These are phyloP conservation scores for Timema cristinae DNA, from an alignment of 2,888 invertebrate genomes.

Conservation along the genomic window DNA sequence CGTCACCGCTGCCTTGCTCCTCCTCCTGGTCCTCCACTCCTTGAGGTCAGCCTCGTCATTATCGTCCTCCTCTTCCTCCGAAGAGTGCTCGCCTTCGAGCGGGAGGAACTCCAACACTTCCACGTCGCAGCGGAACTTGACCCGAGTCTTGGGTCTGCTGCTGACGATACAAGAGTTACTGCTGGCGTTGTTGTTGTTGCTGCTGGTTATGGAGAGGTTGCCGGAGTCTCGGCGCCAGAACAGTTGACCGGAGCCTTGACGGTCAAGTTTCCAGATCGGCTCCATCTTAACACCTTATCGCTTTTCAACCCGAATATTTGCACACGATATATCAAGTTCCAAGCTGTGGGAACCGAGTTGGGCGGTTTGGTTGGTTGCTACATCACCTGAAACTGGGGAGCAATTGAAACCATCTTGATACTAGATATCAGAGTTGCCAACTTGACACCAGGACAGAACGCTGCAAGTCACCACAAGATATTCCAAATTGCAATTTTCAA, in stretches of 20 bases:
- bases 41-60: conserved; percentile 13
- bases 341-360: no score
- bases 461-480: no score
- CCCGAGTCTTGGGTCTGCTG: conserved; percentile 38
- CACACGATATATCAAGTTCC: no score
- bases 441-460: no score
- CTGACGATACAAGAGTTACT: not conserved
- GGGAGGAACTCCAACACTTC: conserved; percentile 48
- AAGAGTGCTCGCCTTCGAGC: conserved; percentile 16
- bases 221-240: conserved; percentile 44
- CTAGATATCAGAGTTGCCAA: no score
- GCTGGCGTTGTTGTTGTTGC: no score
- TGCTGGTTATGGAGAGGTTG: conserved; percentile 22
- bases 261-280: conserved; percentile 44
- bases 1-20: not conserved
- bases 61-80: not conserved
- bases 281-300: conserved; percentile 9
- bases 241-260: conserved; percentile 42
- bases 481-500: no score
- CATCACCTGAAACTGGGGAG: no score
- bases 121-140: conserved; percentile 54
- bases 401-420: no score
- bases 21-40: not conserved
- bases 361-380: no score
- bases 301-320: no score